Base-by-base conservation (phyloP, 2,888 invertebrate genomes). In the Rhagium mordax region DNA sequence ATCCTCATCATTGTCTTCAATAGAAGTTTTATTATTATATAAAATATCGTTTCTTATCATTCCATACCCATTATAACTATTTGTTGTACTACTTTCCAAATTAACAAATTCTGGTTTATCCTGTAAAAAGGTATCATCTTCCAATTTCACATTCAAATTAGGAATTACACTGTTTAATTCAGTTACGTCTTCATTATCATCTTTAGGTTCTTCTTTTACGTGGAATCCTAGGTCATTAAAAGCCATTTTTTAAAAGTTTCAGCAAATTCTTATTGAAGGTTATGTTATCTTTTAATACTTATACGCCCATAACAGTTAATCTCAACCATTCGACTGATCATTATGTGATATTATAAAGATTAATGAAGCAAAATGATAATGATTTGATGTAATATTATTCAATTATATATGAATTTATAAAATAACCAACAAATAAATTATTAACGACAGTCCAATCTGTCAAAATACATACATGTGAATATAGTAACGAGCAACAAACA, bases 91-190 rank as follows among this genome's bases (percentile, higher is more conserved):
- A 48, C 67, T 55, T 57, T 55, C 21, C 16, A 67, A 57, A 24
- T 57, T 67, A 8, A 67, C 53, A 67, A 57, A 67, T 15, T 67
- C 67, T 33, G 67, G 67, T 27, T 51, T 67, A 33, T 67, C 67
- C 6, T 67, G 57, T 57, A 57, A 21, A n/a, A 65, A 20, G 8
- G 41, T 67, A 29, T 67, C 67, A 24, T 55, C 67, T 47, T 67
- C 67, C 20, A 67, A 24, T 48, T 67, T 67, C 4, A 67, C 15
- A 47, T 2, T 29, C 10, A 67, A 7, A 6, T 20, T 41, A 8
- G 67, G 57, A 24, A 33, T 20, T 8, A 53, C 8, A n/a, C 6
- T 47, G 10, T 47, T 67, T 15, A 57, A 57, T 21, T 21, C 47
- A 0, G 24, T 8, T 47, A 53, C 6, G 15, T 21, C 57, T 0